Conservation (phyloP, 2,797 vertebrate species). For the Enteromius paludinosus region DNA sequence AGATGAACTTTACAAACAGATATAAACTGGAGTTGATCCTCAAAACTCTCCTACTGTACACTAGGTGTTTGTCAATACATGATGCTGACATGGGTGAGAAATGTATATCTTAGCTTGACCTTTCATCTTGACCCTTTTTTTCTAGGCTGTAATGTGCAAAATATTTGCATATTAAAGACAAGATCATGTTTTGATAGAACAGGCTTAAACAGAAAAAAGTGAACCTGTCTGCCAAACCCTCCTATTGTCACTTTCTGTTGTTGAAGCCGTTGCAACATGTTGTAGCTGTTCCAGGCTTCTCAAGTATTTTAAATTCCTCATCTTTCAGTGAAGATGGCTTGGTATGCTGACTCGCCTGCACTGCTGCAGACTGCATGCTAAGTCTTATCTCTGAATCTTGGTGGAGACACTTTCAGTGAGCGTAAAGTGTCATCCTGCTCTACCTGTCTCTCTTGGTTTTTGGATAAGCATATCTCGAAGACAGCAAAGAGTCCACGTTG, state of each 20-base stretch:
- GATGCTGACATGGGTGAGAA: no score
- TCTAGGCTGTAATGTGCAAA: neutral
- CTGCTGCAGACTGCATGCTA: neutral
- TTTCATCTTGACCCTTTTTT: neutral
- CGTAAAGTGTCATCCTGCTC: neutral
- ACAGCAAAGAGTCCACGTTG: neutral
- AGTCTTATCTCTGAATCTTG: constrained; percentile 5
- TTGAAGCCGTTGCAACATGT: neutral
- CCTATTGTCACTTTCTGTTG: neutral
- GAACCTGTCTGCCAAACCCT: neutral
- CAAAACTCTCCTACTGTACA: neutral
- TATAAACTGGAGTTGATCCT: no score
- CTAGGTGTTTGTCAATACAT: neutral
- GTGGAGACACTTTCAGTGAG: neutral
- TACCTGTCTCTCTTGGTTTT: constrained; percentile 3
- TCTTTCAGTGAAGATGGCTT: neutral
- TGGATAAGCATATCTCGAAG: neutral
- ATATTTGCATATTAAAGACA: neutral
- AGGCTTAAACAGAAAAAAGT: neutral
- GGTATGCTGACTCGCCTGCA: neutral
- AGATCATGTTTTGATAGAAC: neutral
- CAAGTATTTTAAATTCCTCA: neutral
- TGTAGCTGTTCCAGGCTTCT: neutral
- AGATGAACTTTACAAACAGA: neutral
- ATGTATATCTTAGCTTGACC: neutral